These are phyloP conservation scores for Zaprionus capensis DNA, from an alignment of 1,140 invertebrate species.

Conservation along the genomic window DNA sequence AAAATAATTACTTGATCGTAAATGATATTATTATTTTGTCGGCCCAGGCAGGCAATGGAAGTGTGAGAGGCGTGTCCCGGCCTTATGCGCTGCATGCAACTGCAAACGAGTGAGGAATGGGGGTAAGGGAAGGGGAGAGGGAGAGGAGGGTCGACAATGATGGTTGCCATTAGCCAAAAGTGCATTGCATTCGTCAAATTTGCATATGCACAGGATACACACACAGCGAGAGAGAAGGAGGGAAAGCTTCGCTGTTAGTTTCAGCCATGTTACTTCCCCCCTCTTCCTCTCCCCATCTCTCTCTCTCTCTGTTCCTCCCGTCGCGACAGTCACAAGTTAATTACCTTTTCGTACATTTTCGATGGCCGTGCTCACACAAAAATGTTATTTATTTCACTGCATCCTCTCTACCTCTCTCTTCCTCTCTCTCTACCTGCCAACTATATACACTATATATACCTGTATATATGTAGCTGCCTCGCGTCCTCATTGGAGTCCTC, in stretches of 20 bases:
- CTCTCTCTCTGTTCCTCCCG: slow-evolving; percentile 2
- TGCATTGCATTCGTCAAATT: slow-evolving; percentile 79
- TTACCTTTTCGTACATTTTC: slow-evolving; percentile 83
- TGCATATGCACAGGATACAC: slow-evolving; percentile 57
- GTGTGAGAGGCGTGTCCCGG: slow-evolving; percentile 41
- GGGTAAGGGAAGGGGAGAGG: neutral
- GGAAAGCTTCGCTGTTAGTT: slow-evolving; percentile 24
- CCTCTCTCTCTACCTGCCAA: slow-evolving; percentile 45
- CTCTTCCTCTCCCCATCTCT: neutral
- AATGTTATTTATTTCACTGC: slow-evolving; percentile 81
- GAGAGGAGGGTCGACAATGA: slow-evolving; percentile 51
- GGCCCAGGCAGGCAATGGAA: slow-evolving; percentile 47
- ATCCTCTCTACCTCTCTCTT: slow-evolving; percentile 37
- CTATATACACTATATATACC: slow-evolving; percentile 11
- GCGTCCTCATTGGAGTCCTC: slow-evolving; percentile 49
- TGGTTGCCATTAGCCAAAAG: slow-evolving; percentile 76
- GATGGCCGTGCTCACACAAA: slow-evolving; percentile 63
- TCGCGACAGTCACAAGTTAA: slow-evolving; percentile 65
- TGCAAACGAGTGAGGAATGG: slow-evolving; percentile 22
- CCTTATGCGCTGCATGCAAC: slow-evolving; percentile 47
- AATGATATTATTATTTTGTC: slow-evolving; percentile 84
- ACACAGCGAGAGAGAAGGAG: neutral
- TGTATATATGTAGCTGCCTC: neutral
- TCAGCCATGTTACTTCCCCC: neutral
- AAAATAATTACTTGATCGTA: slow-evolving; percentile 84